Evolutionary conservation across 2,113 vertebrate genomes (phyloP), one percentile per base, ranked within the genome.

Genomic region (Pelvicachromis taeniatus): DNA sequence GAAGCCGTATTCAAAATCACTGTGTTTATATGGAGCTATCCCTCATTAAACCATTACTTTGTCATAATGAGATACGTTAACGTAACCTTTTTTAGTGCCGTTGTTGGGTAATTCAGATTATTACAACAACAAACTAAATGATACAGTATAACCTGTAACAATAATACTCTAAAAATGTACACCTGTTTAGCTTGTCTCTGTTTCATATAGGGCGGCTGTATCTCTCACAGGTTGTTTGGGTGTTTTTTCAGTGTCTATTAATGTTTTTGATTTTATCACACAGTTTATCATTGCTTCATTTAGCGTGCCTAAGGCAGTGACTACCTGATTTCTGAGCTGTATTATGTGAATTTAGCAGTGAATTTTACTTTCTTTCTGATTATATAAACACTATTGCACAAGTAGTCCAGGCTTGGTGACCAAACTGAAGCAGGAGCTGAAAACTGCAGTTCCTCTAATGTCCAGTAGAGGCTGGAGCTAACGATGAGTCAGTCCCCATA

Each of bases 241-340:
- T 63, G 17, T 63, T 63, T 63, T 29, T 38, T 38, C 19, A 38
- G 31, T 63, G 10, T 63, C 59, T 63, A 38, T 63, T 4, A 63
- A 31, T 63, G 31, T 31, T 31, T 31, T 31, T 4, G 4, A 4
- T 31, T 31, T 31, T 31, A 31, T 31, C 29, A 8, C 33, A 35
- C 33, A 35, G 6, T 35, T 35, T 35, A 35, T 35, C 35, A 8
- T 35, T 35, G 35, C 9, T 35, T 35, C 3, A 7, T 35, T 35
- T 35, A 8, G 35, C 35, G 35, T 35, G 35, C 2, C 8, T 9
- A 35, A 9, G 35, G 35, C 35, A 9, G 61, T 0, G 2, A 65
- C 19, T 21, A 38, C 19, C 33, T 2, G 4, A 40, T 40, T 21
- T 6, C 61, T 40, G 61, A 65, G 33, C 19, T 40, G 11, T 14